Evolutionary conservation across 2,113 vertebrate genomes (phyloP).

Genomic region (Gadus chalcogrammus): DNA sequence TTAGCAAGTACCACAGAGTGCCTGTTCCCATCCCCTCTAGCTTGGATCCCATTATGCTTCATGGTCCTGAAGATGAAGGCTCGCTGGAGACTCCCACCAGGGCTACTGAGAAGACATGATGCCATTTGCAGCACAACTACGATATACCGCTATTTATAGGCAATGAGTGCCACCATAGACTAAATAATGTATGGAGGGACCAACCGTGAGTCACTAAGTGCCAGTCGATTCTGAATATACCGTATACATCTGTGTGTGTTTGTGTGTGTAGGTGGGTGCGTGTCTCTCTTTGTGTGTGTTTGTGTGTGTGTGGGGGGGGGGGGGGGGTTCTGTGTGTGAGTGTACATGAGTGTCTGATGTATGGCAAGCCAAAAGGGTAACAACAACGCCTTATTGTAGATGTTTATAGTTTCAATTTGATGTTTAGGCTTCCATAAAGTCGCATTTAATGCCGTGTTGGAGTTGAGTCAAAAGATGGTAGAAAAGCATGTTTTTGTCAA

Average conservation of each 20-base stretch:
- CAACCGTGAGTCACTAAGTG: background rate
- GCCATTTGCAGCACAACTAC: conserved; percentile 51
- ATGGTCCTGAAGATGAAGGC: conserved; percentile 58
- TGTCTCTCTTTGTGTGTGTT: background rate
- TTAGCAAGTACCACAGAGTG: conserved; percentile 54
- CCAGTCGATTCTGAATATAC: background rate
- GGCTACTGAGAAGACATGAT: conserved; percentile 55
- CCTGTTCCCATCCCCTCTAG: conserved; percentile 35
- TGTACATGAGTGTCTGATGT: background rate
- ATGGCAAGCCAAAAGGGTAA: too few relatives aligned
- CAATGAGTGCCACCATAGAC: conserved; percentile 28
- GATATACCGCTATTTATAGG: conserved; percentile 25
- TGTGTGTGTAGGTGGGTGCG: conserved; percentile 12
- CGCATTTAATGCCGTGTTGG: background rate
- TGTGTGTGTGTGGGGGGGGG: conserved; percentile 15
- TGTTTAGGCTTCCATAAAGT: too few relatives aligned
- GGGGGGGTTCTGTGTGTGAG: conserved; percentile 1
- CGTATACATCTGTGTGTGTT: background rate
- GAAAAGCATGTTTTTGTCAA: too few relatives aligned
- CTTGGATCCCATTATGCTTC: conserved; percentile 56
- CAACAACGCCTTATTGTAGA: too few relatives aligned
- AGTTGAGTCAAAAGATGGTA: background rate
- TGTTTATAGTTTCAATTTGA: too few relatives aligned
- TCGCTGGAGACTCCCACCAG: conserved; percentile 59
- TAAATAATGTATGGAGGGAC: conserved; percentile 15